Conservation (phyloP, 2,888 invertebrate species). For the Chaetogeoica ovagalla region DNA sequence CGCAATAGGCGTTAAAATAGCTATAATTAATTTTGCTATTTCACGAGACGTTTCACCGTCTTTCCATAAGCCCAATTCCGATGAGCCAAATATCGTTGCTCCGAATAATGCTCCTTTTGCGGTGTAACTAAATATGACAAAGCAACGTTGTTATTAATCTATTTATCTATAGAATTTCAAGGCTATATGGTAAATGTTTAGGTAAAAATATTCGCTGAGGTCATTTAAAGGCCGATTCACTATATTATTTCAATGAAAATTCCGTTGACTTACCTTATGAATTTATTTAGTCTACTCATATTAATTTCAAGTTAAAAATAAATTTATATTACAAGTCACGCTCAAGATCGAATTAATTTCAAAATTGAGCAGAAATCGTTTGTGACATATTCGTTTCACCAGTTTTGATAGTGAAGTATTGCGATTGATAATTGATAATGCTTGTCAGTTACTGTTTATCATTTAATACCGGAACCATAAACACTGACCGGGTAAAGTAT, state of each 20-base stretch:
- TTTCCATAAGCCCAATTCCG: slow-evolving; percentile 47
- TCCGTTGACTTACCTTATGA: slow-evolving; percentile 20
- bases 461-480: too few species aligned
- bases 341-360: neutral
- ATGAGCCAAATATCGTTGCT: slow-evolving; percentile 37
- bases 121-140: slow-evolving; percentile 22
- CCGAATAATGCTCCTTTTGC: slow-evolving; percentile 42
- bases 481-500: too few species aligned
- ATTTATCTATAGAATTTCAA: slow-evolving; percentile 1
- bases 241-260: neutral
- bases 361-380: neutral
- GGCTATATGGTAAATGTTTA: neutral
- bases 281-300: slow-evolving; percentile 46
- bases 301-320: neutral
- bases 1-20: slow-evolving; percentile 28
- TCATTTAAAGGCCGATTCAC: slow-evolving; percentile 3
- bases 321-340: neutral
- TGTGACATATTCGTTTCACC: too few species aligned
- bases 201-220: slow-evolving; percentile 16
- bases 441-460: too few species aligned
- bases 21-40: slow-evolving; percentile 40
- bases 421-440: too few species aligned
- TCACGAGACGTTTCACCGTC: slow-evolving; percentile 40
- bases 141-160: neutral
- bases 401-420: too few species aligned